These are phyloP conservation scores for Hypercompe scribonia DNA, from an alignment of 2,888 invertebrate genomes.

Conservation along the genomic window DNA sequence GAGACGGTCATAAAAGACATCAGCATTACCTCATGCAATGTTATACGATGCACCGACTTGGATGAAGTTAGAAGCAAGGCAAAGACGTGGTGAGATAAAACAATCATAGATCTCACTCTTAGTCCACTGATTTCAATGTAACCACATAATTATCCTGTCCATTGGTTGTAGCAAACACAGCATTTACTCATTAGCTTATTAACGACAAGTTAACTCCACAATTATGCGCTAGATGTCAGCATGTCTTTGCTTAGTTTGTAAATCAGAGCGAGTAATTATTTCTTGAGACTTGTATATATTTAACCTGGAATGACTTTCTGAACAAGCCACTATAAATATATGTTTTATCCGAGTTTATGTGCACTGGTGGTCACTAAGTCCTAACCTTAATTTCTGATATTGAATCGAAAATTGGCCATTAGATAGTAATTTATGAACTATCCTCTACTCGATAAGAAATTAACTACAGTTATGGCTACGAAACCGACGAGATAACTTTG, in stretches of 20 bases:
- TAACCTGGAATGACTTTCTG: not conserved
- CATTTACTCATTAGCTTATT: conserved; percentile 53
- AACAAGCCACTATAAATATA: not conserved
- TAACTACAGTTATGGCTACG: no score
- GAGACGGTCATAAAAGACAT: not conserved
- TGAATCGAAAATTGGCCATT: no score
- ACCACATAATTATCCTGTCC: conserved; percentile 57
- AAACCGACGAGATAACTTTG: no score
- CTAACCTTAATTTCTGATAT: no score
- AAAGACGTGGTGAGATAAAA: not conserved
- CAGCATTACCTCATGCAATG: no score
- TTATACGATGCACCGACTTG: not conserved
- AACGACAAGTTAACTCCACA: conserved; percentile 44
- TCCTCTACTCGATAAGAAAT: no score
- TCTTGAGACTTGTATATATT: not conserved
- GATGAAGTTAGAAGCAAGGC: not conserved
- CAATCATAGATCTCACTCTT: no score
- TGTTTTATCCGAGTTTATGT: not conserved
- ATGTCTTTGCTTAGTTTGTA: conserved; percentile 17
- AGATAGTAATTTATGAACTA: no score
- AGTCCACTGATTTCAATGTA: conserved; percentile 32
- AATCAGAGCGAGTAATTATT: conserved; percentile 24
- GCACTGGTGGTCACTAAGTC: no score
- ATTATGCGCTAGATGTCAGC: conserved; percentile 42
- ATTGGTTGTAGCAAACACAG: conserved; percentile 47